Base-by-base conservation (phyloP, 1,140 invertebrate genomes). In the Lordiphosa clarofinis region DNA sequence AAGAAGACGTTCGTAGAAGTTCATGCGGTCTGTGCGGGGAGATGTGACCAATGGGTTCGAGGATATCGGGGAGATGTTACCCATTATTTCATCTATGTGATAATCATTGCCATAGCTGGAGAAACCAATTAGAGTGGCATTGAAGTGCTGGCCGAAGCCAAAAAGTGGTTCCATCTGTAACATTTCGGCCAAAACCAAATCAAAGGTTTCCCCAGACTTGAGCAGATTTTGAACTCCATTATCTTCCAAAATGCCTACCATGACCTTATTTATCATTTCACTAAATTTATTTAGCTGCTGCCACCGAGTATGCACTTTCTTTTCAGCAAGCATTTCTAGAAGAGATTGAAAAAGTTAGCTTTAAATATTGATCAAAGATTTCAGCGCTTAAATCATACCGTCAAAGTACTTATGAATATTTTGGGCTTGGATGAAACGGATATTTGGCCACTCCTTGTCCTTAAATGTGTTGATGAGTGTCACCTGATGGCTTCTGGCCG, bases 401-500 rank as follows among this genome's bases (percentile, higher is more conserved):
- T 57, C 33, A 7, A 38, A 9, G 13, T 21, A 35, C 0, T 76
- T 48, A 1, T 70, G 49, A 7, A 54, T 54, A 36, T 70, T 70
- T 4, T 42, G 13, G 2, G 60, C 73, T 8, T 46, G 55, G 21
- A 92, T 81, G 31, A 88, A 88, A 6, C 82, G 65, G 42, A 88
- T 87, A 52, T 90, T 89, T 0, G 72, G 55, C 4, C 66, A 47
- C 0, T 84, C 69, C 40, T 86, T 81, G 12, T 89, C 87, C 64
- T 52, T 28, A 48, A 88, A 89, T 0, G 87, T 56, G 35, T 84
- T 90, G 0, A 91, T 84, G 4, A 90, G 82, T 1, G 89, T 91
- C 1, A 91, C 74, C 21, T 91, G 79, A 64, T 93, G 92, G 4
- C 92, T 92, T 12, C 75, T 86, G 0, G 48, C 72, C 0, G 90